These are phyloP conservation scores for Garra rufa DNA, from an alignment of 2,113 vertebrate species.

Conservation along the genomic window DNA sequence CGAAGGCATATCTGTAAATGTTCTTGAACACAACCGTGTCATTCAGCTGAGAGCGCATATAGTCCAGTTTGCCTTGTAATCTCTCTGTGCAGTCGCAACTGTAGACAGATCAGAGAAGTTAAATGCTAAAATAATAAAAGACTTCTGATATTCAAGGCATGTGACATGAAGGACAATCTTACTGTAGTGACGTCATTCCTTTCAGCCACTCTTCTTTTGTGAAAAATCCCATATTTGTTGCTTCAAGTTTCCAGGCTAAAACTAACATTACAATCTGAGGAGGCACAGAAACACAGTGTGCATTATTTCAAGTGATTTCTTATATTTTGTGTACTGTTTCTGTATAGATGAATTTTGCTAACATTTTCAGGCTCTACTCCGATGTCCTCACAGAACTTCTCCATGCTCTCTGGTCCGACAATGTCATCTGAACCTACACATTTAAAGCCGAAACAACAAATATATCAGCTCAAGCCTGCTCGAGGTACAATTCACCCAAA, in stretches of 20 bases:
- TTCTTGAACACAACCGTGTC: slow-evolving; percentile 91
- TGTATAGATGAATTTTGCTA: slow-evolving; percentile 56
- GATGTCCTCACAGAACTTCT: slow-evolving; percentile 97
- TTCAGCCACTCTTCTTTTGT: slow-evolving; percentile 98
- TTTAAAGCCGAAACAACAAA: not conserved
- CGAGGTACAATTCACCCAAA: no score
- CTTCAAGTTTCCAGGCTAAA: slow-evolving; percentile 96
- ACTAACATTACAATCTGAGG: slow-evolving; percentile 95
- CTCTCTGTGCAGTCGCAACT: slow-evolving; percentile 95
- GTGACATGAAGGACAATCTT: slow-evolving; percentile 68
- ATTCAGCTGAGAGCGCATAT: slow-evolving; percentile 88
- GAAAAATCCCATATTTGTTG: slow-evolving; percentile 97
- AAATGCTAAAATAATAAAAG: not conserved
- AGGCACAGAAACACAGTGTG: not conserved
- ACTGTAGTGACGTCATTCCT: slow-evolving; percentile 96
- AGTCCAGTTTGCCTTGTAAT: slow-evolving; percentile 91
- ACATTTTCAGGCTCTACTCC: slow-evolving; percentile 97
- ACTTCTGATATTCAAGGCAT: not conserved
- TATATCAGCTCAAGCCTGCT: not conserved
- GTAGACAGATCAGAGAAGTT: slow-evolving; percentile 45
- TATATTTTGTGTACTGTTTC: not conserved
- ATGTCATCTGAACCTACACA: slow-evolving; percentile 87
- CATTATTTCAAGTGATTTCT: not conserved
- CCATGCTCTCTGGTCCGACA: slow-evolving; percentile 96
- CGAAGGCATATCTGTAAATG: slow-evolving; percentile 98